Evolutionary conservation across 1,140 invertebrate species (phyloP), one percentile per base, ranked within the genome.

Genomic region (Arion vulgaris): DNA sequence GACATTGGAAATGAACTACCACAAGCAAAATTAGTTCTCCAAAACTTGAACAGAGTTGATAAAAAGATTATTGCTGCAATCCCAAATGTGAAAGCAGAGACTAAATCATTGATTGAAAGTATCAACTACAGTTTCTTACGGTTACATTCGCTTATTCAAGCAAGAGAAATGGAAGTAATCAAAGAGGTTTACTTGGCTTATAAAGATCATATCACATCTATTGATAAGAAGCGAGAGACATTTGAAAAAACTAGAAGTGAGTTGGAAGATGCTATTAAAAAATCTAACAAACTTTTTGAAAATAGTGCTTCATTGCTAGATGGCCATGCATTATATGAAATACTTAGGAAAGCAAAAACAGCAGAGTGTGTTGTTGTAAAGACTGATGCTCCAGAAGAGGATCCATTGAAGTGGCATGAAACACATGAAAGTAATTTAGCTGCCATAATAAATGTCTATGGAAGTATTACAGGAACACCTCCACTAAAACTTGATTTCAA

Each of bases 91-190:
- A 74, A 81, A 69, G n/a, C 28, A 73, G 80, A 81, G 28, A 74
- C 49, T 26, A 74, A 73, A 57, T 45, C 41, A 17, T 23, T 81
- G 28, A 62, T 81, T 53, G 80, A 81, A n/a, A 53, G 26, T 39
- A 41, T 81, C 23, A 57, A 26, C 36, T 1, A 32, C 28, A 81
- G 80, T 36, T 81, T 81, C 69, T n/a, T 74, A 17, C 4, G 23
- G 9, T 57, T 81, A 19, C 80, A 74, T 62, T 28, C 80, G n/a
- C 28, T 74, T 23, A 39, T 81, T 23, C 69, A 81, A 57, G 49
- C 34, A 7, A 49, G 80, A 57, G 80, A 81, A 74, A 62, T 73
- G 69, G 80, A 81, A 39, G 26, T 81, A 32, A 51, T 81, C 23
- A 49, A 74, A n/a, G 2, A 28, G 0, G 11, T 81, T 23, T 38